Evolutionary conservation across 2,113 vertebrate genomes (phyloP).

Genomic region (Scophthalmus maximus): DNA sequence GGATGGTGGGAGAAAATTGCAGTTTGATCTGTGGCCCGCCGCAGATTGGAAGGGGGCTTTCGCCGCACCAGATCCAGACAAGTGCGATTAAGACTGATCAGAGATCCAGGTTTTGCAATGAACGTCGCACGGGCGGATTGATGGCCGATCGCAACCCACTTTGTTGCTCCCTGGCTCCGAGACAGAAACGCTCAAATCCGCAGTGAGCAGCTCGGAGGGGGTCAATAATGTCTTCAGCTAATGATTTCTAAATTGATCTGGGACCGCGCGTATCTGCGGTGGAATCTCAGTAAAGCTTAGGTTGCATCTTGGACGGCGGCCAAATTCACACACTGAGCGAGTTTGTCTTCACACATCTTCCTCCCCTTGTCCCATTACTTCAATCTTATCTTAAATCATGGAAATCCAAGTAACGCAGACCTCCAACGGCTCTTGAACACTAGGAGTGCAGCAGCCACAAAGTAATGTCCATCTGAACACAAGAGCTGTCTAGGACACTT

Average conservation of each 20-base stretch:
- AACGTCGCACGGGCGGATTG: slow-evolving; percentile 30
- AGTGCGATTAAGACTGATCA: slow-evolving; percentile 65
- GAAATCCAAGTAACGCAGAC: slow-evolving; percentile 14
- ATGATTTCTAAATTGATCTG: slow-evolving; percentile 51
- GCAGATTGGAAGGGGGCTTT: slow-evolving; percentile 63
- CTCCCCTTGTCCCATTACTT: slow-evolving; percentile 35
- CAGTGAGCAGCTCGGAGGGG: slow-evolving; percentile 18
- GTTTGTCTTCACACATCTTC: slow-evolving; percentile 38
- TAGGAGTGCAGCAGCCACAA: neutral
- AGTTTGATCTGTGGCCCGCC: slow-evolving; percentile 66
- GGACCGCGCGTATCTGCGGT: slow-evolving; percentile 9
- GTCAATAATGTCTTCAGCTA: slow-evolving; percentile 39
- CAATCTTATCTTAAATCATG: slow-evolving; percentile 36
- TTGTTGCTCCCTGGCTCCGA: slow-evolving; percentile 16
- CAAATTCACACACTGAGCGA: slow-evolving; percentile 29
- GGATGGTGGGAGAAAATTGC: slow-evolving; percentile 74
- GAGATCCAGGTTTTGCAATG: slow-evolving; percentile 55
- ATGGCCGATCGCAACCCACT: slow-evolving; percentile 35
- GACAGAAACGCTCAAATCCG: slow-evolving; percentile 31
- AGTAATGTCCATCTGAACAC: neutral
- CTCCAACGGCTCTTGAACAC: neutral
- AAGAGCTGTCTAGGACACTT: slow-evolving; percentile 13
- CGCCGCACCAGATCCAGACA: slow-evolving; percentile 49
- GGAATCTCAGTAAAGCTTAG: slow-evolving; percentile 30
- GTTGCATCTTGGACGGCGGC: slow-evolving; percentile 42